These are phyloP conservation scores for Lepisosteus osseus DNA, from an alignment of 2,113 vertebrate genomes.

Conservation along the genomic window DNA sequence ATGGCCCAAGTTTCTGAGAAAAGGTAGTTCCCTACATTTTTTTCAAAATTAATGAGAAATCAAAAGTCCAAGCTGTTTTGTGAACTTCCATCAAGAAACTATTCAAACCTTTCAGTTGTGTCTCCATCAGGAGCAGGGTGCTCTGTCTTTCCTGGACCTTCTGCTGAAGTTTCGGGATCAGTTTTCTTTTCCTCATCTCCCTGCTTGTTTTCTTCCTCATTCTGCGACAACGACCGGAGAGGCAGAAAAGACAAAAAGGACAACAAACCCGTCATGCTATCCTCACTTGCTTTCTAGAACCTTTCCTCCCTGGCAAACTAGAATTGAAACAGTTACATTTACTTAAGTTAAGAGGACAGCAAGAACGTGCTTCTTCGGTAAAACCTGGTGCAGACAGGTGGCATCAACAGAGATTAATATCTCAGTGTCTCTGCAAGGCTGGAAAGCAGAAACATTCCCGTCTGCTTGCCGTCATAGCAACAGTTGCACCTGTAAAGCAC, in stretches of 20 bases:
- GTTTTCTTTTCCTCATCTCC: conserved; percentile 23
- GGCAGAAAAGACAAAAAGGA: conserved; percentile 81
- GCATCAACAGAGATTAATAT: conserved; percentile 30
- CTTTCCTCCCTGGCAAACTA: too few relatives aligned
- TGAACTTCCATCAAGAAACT: too few relatives aligned
- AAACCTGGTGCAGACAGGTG: not conserved
- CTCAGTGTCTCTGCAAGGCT: conserved; percentile 26
- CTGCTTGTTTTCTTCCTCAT: conserved; percentile 42
- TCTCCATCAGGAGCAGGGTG: conserved; percentile 51
- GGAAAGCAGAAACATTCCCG: conserved; percentile 44
- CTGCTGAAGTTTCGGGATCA: not conserved
- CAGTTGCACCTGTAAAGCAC: conserved; percentile 58
- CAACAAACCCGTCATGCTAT: conserved; percentile 82
- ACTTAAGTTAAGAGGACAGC: not conserved
- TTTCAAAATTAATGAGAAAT: too few relatives aligned
- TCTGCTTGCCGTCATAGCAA: conserved; percentile 69
- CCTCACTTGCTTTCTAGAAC: conserved; percentile 18
- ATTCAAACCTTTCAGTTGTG: conserved; percentile 75
- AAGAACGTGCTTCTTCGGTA: not conserved
- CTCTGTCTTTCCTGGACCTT: conserved; percentile 37
- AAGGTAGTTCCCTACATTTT: too few relatives aligned
- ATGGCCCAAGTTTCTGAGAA: too few relatives aligned
- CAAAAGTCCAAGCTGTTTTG: too few relatives aligned
- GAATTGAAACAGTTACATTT: too few relatives aligned
- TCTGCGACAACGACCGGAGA: conserved; percentile 67